phyloP scores from a whole-genome alignment of 2,797 vertebrate genomes.

The Phyllotis vaccarum region DNA sequence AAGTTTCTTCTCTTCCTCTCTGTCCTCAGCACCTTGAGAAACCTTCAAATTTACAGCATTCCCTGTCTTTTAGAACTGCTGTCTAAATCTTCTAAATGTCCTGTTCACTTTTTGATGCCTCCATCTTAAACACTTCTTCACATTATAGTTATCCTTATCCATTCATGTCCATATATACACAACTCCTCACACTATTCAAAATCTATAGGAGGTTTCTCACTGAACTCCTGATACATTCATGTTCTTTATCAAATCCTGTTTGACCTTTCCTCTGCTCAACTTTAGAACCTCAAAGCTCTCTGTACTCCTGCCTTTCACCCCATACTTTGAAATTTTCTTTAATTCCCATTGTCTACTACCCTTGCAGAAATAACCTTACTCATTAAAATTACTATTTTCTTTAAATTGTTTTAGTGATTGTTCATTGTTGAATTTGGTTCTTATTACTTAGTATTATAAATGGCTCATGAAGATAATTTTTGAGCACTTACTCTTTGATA shows the following conservation, averaged over 20 bases:
- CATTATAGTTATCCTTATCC: neutral
- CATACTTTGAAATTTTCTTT: neutral
- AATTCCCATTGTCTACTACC: neutral
- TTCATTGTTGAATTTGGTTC: neutral
- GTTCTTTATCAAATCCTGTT: neutral
- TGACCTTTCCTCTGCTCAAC: neutral
- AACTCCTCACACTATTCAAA: neutral
- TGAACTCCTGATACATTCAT: neutral
- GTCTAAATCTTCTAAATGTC: neutral
- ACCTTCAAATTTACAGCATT: neutral
- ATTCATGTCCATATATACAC: neutral
- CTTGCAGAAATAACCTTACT: neutral
- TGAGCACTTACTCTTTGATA: neutral
- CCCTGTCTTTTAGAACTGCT: neutral
- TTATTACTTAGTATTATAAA: neutral
- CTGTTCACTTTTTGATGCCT: neutral
- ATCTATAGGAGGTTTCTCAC: neutral
- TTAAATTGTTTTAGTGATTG: neutral
- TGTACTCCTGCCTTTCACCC: accelerated
- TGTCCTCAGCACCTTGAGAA: neutral
- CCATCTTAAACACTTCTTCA: neutral
- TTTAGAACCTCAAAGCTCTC: neutral
- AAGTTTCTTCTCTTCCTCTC: neutral
- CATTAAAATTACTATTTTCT: neutral
- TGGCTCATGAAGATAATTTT: neutral